Base-by-base conservation (phyloP, 2,888 invertebrate genomes). In the Labia minor region DNA sequence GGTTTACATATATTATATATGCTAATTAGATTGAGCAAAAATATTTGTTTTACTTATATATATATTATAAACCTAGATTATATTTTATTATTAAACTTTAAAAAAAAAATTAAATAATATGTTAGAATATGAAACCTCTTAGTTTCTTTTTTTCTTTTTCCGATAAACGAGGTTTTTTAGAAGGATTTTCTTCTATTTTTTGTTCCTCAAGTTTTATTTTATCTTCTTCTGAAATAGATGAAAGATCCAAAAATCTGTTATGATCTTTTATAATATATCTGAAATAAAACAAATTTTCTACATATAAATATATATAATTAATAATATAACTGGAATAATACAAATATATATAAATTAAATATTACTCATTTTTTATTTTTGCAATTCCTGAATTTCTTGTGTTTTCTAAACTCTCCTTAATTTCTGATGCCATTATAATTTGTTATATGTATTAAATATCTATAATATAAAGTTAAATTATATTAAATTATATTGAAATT, bases 201-300 rank as follows among this genome's bases (percentile, higher is more conserved):
- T 65, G 67, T 2, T 68, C 67, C 16, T 73, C 73, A 62, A 78
- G 68, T 65, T 77, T 76, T 10, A 72, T 69, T 67, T 76, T 76
- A 69, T 76, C 81, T 67, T 73, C 75, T 21, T 77, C 76, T 1
- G 81, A 77, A 65, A 81, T 76, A 72, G 77, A 78, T 67, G 80
- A 75, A 26, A 79, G 71, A 62, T 75, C 75, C 21, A 79, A 68
- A 68, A 76, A 75, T 69, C 79, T 75, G 64, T 77, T 73, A 70
- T 78, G 78, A 68, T 81, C 80, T 37, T 76, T 76, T 21, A 82
- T 72, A 62, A 82, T 73, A 71, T 74, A 82, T 69, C 81, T 82
- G n/a, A n/a, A n/a, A n/a, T n/a, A 68, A 21, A 75, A 75, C 64
- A 65, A 66, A 66, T 37, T 67, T n/a, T n/a, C 14, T 49, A 14